phyloP scores from a whole-genome alignment of 2,888 invertebrate genomes.

The Callosobruchus maculatus region DNA sequence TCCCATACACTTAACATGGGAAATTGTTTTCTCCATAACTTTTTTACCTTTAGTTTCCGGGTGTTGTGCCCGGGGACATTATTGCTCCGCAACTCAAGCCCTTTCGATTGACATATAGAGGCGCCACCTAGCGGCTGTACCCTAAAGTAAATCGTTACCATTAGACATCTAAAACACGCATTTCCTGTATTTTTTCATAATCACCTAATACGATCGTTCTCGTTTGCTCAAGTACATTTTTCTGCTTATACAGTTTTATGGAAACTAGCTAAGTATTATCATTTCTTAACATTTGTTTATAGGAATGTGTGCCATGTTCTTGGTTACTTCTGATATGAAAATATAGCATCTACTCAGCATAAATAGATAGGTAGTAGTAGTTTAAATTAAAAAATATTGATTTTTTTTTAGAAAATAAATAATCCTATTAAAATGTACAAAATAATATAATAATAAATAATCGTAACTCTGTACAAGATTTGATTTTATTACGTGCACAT shows the following conservation, averaged over 20 bases:
- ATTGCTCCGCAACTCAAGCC: too few species aligned
- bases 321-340: background rate
- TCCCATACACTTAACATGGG: too few species aligned
- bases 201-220: background rate
- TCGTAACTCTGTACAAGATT: slow-evolving; percentile 9
- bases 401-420: background rate
- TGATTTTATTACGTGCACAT: slow-evolving; percentile 38
- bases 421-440: background rate
- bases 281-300: background rate
- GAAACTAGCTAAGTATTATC: background rate
- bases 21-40: too few species aligned
- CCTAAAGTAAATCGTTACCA: too few species aligned
- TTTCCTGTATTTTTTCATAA: background rate
- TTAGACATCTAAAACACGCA: too few species aligned
- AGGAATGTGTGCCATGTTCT: background rate
- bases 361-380: background rate
- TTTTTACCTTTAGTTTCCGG: too few species aligned
- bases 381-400: background rate
- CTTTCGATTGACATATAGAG: too few species aligned
- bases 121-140: too few species aligned
- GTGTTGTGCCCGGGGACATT: too few species aligned
- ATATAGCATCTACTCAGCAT: background rate
- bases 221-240: background rate
- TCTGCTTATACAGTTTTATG: background rate
- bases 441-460: background rate